Evolutionary conservation across 1,140 invertebrate species (phyloP).

Genomic region (Pachypeltis micranthus): DNA sequence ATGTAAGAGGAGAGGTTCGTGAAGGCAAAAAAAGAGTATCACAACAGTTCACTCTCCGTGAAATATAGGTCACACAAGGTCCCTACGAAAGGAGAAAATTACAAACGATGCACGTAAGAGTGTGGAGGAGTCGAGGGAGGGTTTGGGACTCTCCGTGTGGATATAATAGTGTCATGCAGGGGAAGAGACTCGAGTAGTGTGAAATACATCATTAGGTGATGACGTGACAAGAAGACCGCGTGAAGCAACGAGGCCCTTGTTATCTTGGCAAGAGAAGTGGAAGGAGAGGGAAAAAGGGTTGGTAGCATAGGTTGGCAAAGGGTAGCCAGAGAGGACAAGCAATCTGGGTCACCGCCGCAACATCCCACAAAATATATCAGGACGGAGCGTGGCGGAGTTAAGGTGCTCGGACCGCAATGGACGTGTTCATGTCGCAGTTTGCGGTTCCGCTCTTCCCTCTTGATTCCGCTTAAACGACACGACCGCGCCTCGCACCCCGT

Average conservation of each 20-base stretch:
- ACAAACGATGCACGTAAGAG: no score
- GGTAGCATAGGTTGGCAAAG: background rate
- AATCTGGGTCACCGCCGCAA: conserved; percentile 3
- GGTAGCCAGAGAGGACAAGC: background rate
- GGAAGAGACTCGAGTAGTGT: background rate
- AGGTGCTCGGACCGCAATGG: conserved; percentile 7
- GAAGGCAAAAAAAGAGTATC: no score
- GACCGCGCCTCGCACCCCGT: no score
- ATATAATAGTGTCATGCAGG: no score
- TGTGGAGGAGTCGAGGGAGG: no score
- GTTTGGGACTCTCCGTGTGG: no score
- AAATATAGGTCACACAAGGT: no score
- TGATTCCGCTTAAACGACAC: no score
- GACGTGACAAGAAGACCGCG: background rate
- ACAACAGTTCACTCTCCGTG: no score
- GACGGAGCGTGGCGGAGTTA: background rate
- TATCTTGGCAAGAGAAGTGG: background rate
- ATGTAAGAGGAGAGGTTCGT: no score
- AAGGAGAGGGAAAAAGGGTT: background rate
- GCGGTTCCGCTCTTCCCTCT: background rate
- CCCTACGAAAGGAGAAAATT: no score
- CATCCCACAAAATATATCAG: background rate
- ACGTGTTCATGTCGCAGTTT: conserved; percentile 9
- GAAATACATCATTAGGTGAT: conserved; percentile 8
- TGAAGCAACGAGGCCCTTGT: background rate